Conservation (phyloP, 2,113 vertebrate species). For the Perca flavescens region DNA sequence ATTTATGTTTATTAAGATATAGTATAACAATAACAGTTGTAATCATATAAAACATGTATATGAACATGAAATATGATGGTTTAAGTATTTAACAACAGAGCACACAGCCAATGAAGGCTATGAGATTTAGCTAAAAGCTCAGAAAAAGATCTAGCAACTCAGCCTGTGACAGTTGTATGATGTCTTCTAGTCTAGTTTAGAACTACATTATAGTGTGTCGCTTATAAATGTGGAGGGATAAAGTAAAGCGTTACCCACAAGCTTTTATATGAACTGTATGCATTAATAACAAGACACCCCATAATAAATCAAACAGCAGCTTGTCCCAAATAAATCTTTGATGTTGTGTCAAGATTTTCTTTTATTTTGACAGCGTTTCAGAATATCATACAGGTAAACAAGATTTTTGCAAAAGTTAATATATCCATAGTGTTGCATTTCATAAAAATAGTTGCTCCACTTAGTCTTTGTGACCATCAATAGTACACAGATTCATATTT, state of each 20-base stretch:
- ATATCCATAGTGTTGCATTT: constrained; percentile 99
- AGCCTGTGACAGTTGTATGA: background rate
- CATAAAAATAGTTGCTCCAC: constrained; percentile 99
- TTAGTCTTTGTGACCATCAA: constrained; percentile 97
- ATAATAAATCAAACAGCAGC: constrained; percentile 51
- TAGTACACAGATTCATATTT: constrained; percentile 98
- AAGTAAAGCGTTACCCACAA: background rate
- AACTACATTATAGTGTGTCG: background rate
- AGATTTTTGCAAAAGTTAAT: constrained; percentile 99
- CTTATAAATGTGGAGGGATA: background rate
- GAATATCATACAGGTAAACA: constrained; percentile 99
- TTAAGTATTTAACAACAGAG: background rate
- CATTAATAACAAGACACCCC: background rate
- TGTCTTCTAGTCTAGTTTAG: background rate
- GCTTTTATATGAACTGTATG: background rate
- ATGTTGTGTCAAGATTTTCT: constrained; percentile 92
- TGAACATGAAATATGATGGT: background rate
- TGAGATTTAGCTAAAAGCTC: background rate
- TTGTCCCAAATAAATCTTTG: constrained; percentile 51
- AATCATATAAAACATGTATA: background rate
- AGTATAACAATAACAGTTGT: background rate
- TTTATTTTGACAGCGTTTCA: constrained; percentile 99
- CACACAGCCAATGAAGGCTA: background rate
- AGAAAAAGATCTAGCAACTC: too few species aligned
- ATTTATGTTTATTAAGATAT: background rate